These are phyloP conservation scores for Drosophila leontia DNA, from an alignment of 1,140 invertebrate genomes.

Conservation along the genomic window DNA sequence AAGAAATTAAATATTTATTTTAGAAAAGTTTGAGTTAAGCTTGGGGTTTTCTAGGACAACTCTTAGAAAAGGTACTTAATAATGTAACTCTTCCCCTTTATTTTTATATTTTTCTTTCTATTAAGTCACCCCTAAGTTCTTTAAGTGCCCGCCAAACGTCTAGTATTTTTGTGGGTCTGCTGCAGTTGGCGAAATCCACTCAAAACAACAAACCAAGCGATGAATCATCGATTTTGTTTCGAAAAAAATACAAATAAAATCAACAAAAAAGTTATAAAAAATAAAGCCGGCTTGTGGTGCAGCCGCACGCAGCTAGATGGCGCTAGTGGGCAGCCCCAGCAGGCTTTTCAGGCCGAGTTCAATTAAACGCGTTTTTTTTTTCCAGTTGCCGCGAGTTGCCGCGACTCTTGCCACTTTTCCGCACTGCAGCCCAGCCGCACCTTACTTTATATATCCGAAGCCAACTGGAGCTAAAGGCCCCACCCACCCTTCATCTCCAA, in stretches of 20 bases:
- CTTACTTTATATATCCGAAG: constrained; percentile 65
- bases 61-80: no score
- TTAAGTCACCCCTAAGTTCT: not conserved
- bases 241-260: constrained; percentile 28
- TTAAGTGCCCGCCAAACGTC: constrained; percentile 57
- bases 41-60: no score
- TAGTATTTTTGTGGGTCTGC: constrained; percentile 59
- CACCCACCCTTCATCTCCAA: constrained; percentile 25
- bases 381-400: constrained; percentile 50
- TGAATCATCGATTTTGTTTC: constrained; percentile 74
- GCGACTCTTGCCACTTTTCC: constrained; percentile 61
- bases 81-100: no score
- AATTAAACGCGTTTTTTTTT: constrained; percentile 75
- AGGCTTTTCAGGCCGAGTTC: constrained; percentile 42
- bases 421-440: constrained; percentile 70
- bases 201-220: constrained; percentile 75
- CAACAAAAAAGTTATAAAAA: constrained; percentile 37
- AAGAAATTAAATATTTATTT: no score
- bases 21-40: no score
- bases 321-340: constrained; percentile 72
- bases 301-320: constrained; percentile 77
- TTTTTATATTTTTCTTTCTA: no score
- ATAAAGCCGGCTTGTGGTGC: constrained; percentile 63
- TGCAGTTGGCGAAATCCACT: constrained; percentile 64
- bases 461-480: constrained; percentile 42